A percentile compares a stretch with the other conserved stretches of the same genome.
phyloP scores from a whole-genome alignment of 2,888 invertebrate species.

The Liopterus haemorrhoidalis region DNA sequence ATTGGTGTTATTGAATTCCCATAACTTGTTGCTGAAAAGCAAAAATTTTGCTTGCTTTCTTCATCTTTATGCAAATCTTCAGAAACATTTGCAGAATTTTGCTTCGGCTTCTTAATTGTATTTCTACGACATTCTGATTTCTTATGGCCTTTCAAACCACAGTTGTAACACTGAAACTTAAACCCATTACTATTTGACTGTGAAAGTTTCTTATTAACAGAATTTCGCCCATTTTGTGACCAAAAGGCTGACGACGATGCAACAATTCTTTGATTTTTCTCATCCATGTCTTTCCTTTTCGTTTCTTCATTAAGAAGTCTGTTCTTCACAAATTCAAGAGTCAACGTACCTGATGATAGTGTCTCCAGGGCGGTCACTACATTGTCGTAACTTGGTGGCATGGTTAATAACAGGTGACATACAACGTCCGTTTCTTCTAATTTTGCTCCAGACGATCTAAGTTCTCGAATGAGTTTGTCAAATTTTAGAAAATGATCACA shows the following conservation, averaged over 20 bases:
- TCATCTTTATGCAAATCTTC: neutral
- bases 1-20: neutral
- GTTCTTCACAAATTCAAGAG: conserved; percentile 30
- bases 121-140: neutral
- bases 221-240: no score
- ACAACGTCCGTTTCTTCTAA: conserved; percentile 28
- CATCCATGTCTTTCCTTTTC: no score
- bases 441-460: conserved; percentile 29
- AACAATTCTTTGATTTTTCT: no score
- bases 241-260: no score
- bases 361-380: conserved; percentile 33
- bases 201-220: no score
- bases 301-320: conserved; percentile 30
- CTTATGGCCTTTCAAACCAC: neutral
- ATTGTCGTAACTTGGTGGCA: conserved; percentile 26
- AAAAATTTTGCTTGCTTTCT: no score
- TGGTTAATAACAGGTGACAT: conserved; percentile 22
- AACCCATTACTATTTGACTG: no score
- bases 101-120: neutral
- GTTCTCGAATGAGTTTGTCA: conserved; percentile 29
- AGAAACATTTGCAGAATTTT: neutral
- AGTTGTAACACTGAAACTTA: neutral
- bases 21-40: neutral
- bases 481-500: no score
- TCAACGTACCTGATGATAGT: conserved; percentile 22